Evolutionary conservation across 2,888 invertebrate genomes (phyloP), one percentile per base, ranked within the genome.

Genomic region (Diarsia dahlii): DNA sequence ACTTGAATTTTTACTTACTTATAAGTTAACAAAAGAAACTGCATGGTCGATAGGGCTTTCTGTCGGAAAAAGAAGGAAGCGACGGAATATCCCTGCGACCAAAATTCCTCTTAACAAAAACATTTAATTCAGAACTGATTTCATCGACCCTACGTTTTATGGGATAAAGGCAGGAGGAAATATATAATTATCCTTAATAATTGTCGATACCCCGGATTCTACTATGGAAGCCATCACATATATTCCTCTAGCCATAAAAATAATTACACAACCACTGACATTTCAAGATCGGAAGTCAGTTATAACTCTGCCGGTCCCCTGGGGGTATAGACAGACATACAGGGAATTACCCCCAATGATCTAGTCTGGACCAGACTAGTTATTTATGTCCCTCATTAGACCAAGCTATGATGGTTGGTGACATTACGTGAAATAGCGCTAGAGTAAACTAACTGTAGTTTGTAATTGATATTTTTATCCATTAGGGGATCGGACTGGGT

Each of bases 301-400:
- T 46, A 84, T 84, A 70, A 74, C 60, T 84, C 79, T 50, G 6
- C 8, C n/a, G 23, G 74, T 74, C 69, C 62, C 84, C 73, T 10
- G 39, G 28, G 74, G 84, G 78, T 78, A 75, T n/a, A 67, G 20
- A 60, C 62, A 54, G 20, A 60, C 62, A 54, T 39, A n/a, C 8
- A 54, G 69, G 76, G 76, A 71, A 84, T 87, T 87, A 84, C 76
- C 87, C 84, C 63, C 73, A 87, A 87, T 87, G 81, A 87, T 79
- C 48, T 63, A 15, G 77, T 52, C 76, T 67, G n/a, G 77, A 34
- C 72, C 34, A 66, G 80, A 70, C 81, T 1, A 1, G 34, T 78
- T 79, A 87, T 84, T 76, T 63, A 84, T 77, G 62, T 8, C 18
- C 56, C 39, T 10, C 78, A 82, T 85, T 87, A 87, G 28, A 28